A percentile compares a stretch with the other conserved stretches of the same genome.
Conservation (phyloP, 2,888 invertebrate species). For the Nebria salina region DNA sequence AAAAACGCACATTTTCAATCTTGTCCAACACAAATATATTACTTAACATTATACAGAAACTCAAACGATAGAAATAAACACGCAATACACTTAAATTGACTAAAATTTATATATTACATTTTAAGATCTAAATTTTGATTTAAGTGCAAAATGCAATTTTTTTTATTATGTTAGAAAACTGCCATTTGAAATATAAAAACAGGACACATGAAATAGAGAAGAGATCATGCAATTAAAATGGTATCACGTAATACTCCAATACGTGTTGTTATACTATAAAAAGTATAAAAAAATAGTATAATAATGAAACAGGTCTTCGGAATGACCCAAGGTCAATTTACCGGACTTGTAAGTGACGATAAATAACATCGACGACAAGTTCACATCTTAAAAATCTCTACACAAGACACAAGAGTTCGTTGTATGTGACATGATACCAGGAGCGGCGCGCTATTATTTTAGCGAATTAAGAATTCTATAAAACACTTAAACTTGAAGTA, state of each 20-base stretch:
- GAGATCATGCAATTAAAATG: not conserved
- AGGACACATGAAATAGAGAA: not conserved
- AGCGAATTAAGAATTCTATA: no score
- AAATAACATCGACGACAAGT: not conserved
- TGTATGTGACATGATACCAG: not conserved
- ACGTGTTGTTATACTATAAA: not conserved
- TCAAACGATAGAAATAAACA: not conserved
- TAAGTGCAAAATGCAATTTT: no score
- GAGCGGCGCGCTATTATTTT: not conserved
- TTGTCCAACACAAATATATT: not conserved
- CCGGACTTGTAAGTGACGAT: not conserved
- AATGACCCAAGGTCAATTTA: conserved; percentile 19
- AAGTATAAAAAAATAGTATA: not conserved
- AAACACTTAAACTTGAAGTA: no score
- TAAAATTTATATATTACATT: not conserved
- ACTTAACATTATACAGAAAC: not conserved
- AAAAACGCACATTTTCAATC: not conserved
- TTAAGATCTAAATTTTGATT: not conserved
- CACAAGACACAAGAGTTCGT: not conserved
- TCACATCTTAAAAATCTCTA: not conserved
- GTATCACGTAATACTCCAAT: not conserved
- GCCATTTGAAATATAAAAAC: not conserved
- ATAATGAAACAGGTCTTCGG: conserved; percentile 8
- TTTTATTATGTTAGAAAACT: no score
- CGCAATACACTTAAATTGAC: no score